Base-by-base conservation (phyloP, 1,140 invertebrate species). In the Lucilia cuprina region DNA sequence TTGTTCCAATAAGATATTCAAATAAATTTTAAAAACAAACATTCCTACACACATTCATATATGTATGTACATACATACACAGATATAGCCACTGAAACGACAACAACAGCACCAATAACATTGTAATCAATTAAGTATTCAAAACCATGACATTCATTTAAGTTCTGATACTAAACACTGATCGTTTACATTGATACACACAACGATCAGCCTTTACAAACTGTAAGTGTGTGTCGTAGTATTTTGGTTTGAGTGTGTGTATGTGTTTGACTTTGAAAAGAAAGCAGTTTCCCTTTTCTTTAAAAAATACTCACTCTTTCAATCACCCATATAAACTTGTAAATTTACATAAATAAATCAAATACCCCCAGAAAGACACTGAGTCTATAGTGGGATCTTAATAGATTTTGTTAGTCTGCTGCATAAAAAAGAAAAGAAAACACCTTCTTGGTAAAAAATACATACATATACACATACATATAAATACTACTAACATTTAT, bases 111-210 rank as follows among this genome's bases (percentile, higher is more conserved):
- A 30, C 1, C 25, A 30, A 30, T 5, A 14, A 17, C 34, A n/a
- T 8, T 78, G 75, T 47, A 41, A 78, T 78, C 75, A 41, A 78
- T 78, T 78, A 78, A 78, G 19, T 78, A 78, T 78, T 78, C 35
- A 41, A 47, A 78, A 78, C 34, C 75, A 78, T 78, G 75, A 78
- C 75, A 78, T 41, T 78, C 75, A 78, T 78, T 41, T 78, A 78
- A 78, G 75, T 78, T 78, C 75, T 78, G 75, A 78, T 78, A 41
- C 34, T 41, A 78, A 78, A 41, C 17, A 78, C 34, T 41, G 34
- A 14, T 14, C 41, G 41, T 41, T 41, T 10, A 41, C 41, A 41
- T 41, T 8, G 41, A 2, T 41, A 41, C 55, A 14, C 13, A 60
- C 50, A 12, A 55, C 50, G 55, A 60, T 60, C 55, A n/a, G 13